Conservation (phyloP, 2,113 vertebrate genomes). For the Pachycephala philippinensis region DNA sequence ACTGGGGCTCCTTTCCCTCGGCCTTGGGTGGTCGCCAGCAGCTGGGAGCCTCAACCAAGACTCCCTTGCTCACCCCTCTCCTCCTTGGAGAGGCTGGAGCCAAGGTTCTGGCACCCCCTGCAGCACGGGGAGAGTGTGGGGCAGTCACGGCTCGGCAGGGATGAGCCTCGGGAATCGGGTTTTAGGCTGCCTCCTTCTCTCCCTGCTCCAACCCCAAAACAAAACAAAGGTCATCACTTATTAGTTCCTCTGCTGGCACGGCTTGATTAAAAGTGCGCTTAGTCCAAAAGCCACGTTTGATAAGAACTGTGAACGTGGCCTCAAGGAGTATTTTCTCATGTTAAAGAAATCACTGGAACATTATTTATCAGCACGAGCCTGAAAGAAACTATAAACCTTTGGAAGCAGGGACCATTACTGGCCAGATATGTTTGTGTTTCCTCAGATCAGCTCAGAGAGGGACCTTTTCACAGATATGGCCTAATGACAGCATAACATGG, state of each 20-base stretch:
- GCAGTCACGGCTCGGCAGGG: rapidly evolving
- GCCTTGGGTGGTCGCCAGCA: neutral
- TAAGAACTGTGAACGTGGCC: neutral
- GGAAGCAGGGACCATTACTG: neutral
- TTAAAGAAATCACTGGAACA: neutral
- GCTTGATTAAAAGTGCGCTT: neutral
- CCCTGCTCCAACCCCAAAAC: neutral
- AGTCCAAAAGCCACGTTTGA: neutral
- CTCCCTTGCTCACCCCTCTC: rapidly evolving
- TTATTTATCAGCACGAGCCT: neutral
- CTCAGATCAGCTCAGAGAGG: neutral
- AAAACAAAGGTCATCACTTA: neutral
- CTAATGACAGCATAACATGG: neutral
- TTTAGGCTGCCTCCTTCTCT: neutral
- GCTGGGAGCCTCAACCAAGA: rapidly evolving
- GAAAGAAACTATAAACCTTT: neutral
- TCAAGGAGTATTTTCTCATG: neutral
- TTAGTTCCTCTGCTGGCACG: neutral
- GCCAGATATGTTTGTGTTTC: neutral
- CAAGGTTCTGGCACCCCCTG: neutral
- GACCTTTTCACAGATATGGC: neutral
- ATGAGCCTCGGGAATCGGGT: rapidly evolving
- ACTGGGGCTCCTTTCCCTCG: neutral
- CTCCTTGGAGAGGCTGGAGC: rapidly evolving
- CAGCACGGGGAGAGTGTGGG: rapidly evolving